Percentiles rank a stretch among this genome's conserved stretches.
Evolutionary conservation across 2,888 invertebrate genomes (phyloP).

Genomic region (Portevinia maculata): DNA sequence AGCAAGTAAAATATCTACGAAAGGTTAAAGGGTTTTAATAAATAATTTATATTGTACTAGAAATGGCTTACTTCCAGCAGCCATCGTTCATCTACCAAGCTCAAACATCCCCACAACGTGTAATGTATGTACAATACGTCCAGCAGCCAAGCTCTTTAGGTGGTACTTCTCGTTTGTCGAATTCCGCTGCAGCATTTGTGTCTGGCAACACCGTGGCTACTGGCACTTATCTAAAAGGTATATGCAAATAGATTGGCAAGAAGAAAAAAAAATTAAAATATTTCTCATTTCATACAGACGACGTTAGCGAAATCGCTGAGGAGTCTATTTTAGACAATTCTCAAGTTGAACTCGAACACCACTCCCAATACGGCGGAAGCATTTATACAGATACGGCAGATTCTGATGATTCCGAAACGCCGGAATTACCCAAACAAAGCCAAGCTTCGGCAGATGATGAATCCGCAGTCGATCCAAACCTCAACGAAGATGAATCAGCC

Average conservation of each 20-base stretch:
- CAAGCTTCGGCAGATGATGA: conserved; percentile 50
- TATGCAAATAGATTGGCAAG: neutral
- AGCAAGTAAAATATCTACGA: conserved; percentile 43
- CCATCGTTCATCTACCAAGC: conserved; percentile 77
- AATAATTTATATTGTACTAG: neutral
- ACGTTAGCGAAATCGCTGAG: conserved; percentile 62
- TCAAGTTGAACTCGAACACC: conserved; percentile 76
- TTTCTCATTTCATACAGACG: conserved; percentile 65
- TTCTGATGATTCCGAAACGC: conserved; percentile 44
- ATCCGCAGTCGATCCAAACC: conserved; percentile 44
- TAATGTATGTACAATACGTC: conserved; percentile 81
- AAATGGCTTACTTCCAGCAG: conserved; percentile 78
- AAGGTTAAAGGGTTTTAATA: neutral
- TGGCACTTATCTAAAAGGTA: conserved; percentile 81
- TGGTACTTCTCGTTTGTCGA: conserved; percentile 79
- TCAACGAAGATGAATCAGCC: conserved; percentile 43
- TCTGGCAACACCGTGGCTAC: conserved; percentile 82
- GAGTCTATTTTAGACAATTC: conserved; percentile 78
- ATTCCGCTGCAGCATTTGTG: conserved; percentile 79
- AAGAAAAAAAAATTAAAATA: neutral
- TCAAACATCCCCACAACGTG: conserved; percentile 78
- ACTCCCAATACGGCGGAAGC: conserved; percentile 31
- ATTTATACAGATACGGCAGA: neutral
- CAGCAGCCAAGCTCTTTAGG: conserved; percentile 79
- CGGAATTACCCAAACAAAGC: conserved; percentile 23